These are phyloP conservation scores for Psittacula echo DNA, from an alignment of 2,797 vertebrate genomes.

Conservation along the genomic window DNA sequence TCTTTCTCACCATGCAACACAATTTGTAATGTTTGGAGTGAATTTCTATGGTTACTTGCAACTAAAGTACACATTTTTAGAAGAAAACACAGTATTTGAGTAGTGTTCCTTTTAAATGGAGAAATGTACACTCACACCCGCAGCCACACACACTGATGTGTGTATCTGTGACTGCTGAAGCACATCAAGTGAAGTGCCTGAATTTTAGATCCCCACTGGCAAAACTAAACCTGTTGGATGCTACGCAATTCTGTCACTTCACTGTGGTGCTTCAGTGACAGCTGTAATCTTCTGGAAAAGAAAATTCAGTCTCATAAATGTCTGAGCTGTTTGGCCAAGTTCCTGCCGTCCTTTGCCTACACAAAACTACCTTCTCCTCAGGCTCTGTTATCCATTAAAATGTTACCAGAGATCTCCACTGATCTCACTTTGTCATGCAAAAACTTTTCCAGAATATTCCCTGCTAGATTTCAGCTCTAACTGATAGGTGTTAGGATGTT, in stretches of 20 bases:
- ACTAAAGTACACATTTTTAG: neutral
- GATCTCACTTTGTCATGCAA: conserved; percentile 2
- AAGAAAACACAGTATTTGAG: neutral
- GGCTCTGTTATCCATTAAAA: conserved; percentile 25
- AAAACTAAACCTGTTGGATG: conserved; percentile 6
- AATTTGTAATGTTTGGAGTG: neutral
- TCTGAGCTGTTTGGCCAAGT: conserved; percentile 7
- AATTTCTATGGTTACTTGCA: neutral
- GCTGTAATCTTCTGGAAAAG: neutral
- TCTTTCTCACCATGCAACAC: neutral
- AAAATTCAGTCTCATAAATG: neutral
- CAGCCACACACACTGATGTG: neutral
- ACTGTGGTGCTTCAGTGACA: conserved; percentile 7
- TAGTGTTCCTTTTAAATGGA: neutral
- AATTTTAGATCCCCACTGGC: neutral
- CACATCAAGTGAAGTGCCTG: neutral
- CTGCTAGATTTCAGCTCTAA: neutral
- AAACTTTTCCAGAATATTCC: neutral
- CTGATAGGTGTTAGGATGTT: neutral
- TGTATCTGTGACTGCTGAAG: neutral
- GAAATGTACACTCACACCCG: neutral
- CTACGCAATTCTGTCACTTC: conserved; percentile 40
- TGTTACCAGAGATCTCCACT: conserved; percentile 5
- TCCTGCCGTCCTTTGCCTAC: neutral
- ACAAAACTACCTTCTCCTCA: neutral